Evolutionary conservation across 2,113 vertebrate species (phyloP).

Genomic region (Pelecanoides urinatrix): DNA sequence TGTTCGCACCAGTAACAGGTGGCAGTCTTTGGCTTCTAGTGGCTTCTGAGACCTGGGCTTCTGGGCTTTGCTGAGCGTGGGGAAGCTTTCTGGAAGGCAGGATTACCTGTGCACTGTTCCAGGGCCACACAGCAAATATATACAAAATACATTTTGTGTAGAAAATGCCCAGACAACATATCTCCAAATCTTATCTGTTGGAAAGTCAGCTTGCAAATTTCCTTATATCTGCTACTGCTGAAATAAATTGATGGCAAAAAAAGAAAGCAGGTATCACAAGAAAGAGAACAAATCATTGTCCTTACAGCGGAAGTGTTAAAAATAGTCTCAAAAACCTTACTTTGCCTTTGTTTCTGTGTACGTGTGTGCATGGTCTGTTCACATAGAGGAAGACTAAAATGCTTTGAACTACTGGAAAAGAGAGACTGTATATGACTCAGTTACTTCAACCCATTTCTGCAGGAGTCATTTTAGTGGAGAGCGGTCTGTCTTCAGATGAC

Average conservation of each 20-base stretch:
- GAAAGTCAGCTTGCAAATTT: not conserved
- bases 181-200: not conserved
- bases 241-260: not conserved
- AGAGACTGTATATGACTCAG: not conserved
- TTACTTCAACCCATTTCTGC: not conserved
- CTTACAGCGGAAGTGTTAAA: not conserved
- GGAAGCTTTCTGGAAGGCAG: not conserved
- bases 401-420: not conserved
- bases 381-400: not conserved
- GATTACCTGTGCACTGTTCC: not conserved
- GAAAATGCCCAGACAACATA: rapidly evolving
- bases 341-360: not conserved
- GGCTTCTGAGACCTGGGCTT: not conserved
- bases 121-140: not conserved
- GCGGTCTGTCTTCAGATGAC: not conserved
- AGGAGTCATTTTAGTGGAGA: not conserved
- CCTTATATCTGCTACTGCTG: not conserved
- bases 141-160: not conserved
- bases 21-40: not conserved
- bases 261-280: not conserved
- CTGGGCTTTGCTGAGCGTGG: not conserved
- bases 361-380: not conserved
- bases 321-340: not conserved
- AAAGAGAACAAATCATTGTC: not conserved
- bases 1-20: rapidly evolving